Evolutionary conservation across 2,113 vertebrate genomes (phyloP), one percentile per base, ranked within the genome.

Genomic region (Forbesichthys papilliferus): DNA sequence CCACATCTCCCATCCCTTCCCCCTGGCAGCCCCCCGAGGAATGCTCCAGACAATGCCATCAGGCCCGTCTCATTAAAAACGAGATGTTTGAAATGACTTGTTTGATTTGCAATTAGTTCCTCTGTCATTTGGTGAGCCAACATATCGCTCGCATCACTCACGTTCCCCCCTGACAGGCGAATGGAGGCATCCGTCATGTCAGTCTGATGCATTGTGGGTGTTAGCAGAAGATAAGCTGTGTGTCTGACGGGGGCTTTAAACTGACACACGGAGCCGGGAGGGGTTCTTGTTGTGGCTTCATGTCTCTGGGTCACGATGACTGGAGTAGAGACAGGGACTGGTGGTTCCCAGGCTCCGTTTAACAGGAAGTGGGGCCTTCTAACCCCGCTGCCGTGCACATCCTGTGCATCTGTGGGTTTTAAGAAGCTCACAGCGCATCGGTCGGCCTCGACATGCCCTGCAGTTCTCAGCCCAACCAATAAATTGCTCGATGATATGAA

Each of bases 301-400:
- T 48, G 33, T 73, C n/a, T 67, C 11, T 66, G 69, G 83, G 72
- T 84, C 77, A 76, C 55, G 71, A 69, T 27, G 27, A 27, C 27
- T 27, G 27, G 27, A 27, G 33, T 77, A 46, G 18, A 70, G 69
- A 78, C 59, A 63, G 53, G 62, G 67, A 79, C 68, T 60, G 58
- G 33, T 82, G 80, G 83, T 93, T 93, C 90, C 86, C 90, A 93
- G 87, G 91, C 90, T 75, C 57, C 89, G 57, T 16, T 27, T 86
- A 73, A 76, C 84, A 92, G 92, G 89, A 93, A 93, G 88, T 87
- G 62, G 80, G 89, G 91, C 86, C 89, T 90, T 88, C 73, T 92
- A 90, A 92, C 92, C 90, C 78, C 68, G 51, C 36, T 75, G 77
- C 79, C 75, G 84, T 75, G 71, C 79, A 87, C 84, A 87, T 89